Conservation (phyloP, 2,888 invertebrate genomes). For the Cheiracanthium punctorium region DNA sequence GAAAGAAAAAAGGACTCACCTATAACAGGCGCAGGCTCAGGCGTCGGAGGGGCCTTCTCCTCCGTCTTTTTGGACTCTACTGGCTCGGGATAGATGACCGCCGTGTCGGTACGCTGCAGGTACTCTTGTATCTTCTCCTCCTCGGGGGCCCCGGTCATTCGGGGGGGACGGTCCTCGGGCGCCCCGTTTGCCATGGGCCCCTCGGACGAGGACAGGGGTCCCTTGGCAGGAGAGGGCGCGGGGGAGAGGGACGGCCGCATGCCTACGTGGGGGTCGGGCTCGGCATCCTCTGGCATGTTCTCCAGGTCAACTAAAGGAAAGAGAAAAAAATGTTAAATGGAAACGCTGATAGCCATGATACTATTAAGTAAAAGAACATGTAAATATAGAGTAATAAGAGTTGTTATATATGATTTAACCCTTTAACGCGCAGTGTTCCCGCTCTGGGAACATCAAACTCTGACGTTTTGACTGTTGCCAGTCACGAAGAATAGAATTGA, state of each 20-base stretch:
- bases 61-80: slow-evolving; percentile 72
- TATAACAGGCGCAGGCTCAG: slow-evolving; percentile 23
- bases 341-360: no score
- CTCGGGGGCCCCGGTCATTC: slow-evolving; percentile 71
- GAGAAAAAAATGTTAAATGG: no score
- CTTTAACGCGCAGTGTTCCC: no score
- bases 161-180: slow-evolving; percentile 23
- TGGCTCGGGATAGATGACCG: slow-evolving; percentile 79
- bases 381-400: no score
- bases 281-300: slow-evolving; percentile 72
- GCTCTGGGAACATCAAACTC: no score
- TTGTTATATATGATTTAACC: no score
- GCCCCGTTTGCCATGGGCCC: slow-evolving; percentile 23
- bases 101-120: slow-evolving; percentile 78
- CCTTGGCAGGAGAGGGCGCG: slow-evolving; percentile 30
- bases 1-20: slow-evolving; percentile 6
- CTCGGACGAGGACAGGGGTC: slow-evolving; percentile 22
- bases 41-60: slow-evolving; percentile 11
- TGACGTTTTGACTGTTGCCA: no score
- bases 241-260: slow-evolving; percentile 64
- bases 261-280: slow-evolving; percentile 65
- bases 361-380: no score
- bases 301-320: slow-evolving; percentile 76
- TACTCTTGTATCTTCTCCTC: slow-evolving; percentile 78
- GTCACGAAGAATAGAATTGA: no score